Base-by-base conservation (phyloP, 2,888 invertebrate species). In the Clanis bilineata region DNA sequence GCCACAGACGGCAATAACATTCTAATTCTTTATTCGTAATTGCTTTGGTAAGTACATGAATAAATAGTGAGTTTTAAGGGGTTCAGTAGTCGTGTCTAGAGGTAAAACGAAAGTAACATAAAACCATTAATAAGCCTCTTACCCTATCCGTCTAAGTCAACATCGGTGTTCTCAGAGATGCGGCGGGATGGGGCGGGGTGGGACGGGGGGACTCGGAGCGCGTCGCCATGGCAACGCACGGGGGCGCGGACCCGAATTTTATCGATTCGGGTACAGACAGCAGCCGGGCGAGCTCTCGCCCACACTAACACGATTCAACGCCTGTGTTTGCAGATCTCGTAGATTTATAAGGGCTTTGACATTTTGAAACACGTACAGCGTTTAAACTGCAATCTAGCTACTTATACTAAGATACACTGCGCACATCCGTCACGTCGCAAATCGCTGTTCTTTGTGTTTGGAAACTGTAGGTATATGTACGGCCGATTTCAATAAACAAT, bases 101-200 rank as follows among this genome's bases (percentile, higher is more conserved):
- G 78, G 79, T 80, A 82, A 83, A 79, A 76, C 74, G 73, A 77
- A 79, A 83, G 86, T 83, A 88, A 89, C 86, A 89, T 88, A 89
- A 91, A 89, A 88, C 90, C 91, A 91, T 91, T 92, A 91, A 89
- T 92, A 91, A 91, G 89, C 90, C 90, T 90, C 90, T 91, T 92
- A 90, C 91, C 88, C 91, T 88, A 91, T 91, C 87, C 91, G 88
- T 92, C 91, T 90, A 87, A 91, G 91, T 91, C 91, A 91, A 91
- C 91, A 91, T 88, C 86, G 88, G 84, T 88, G 90, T 86, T 84
- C 85, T 83, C 79, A 65, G 88, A 86, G 88, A 85, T 82, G 83
- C 76, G 80, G 77, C 63, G 80, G 76, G 73, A 85, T 82, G 83
- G 76, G 80, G 77, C 63, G 80, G 76, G 73, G 72, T 64, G 82